Base-by-base conservation (phyloP, 2,113 vertebrate genomes). In the Delphinus delphis region DNA sequence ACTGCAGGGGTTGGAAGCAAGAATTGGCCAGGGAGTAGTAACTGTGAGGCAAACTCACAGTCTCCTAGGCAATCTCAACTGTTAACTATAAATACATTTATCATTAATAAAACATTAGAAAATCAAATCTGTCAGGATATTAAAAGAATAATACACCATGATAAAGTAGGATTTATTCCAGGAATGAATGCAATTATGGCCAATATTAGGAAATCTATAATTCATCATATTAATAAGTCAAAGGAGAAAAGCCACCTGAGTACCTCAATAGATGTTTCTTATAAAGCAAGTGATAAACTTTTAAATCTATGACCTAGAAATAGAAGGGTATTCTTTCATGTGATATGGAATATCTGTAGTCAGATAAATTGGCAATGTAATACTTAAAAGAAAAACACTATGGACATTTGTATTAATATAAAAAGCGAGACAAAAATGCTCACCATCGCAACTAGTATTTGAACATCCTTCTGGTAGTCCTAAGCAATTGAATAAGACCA, bases 41-140 rank as follows among this genome's bases (percentile, higher is more conserved):
- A 65, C 47, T 70, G 1, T 63, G 31, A 93, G 65, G 62, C 41
- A 95, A 87, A 94, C 44, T 31, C 62, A 20, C 67, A 68, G 41
- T 95, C 73, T 93, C 65, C 70, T 58, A 88, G 80, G 83, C 28
- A 93, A 95, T 96, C 28, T 65, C 87, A 95, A 50, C n/a, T 93
- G 68, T 73, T 73, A 87, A 92, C 58, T 97, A 96, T 83, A 96
- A 94, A 96, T 95, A 85, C 55, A 71, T 47, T 68, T 83, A 88
- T 89, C 82, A 95, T 95, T 95, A 94, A 96, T 95, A 96, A 95
- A 95, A 96, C 58, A 95, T 95, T 90, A 82, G 79, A 85, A 97
- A 95, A 95, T 94, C 44, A 84, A 95, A 81, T 95, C 81, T 93
- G 71, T 97, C 85, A 65, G 38, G 68, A 70, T 93, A 83, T 93